Evolutionary conservation across 2,113 vertebrate genomes (phyloP).

Genomic region (Spea bombifrons): DNA sequence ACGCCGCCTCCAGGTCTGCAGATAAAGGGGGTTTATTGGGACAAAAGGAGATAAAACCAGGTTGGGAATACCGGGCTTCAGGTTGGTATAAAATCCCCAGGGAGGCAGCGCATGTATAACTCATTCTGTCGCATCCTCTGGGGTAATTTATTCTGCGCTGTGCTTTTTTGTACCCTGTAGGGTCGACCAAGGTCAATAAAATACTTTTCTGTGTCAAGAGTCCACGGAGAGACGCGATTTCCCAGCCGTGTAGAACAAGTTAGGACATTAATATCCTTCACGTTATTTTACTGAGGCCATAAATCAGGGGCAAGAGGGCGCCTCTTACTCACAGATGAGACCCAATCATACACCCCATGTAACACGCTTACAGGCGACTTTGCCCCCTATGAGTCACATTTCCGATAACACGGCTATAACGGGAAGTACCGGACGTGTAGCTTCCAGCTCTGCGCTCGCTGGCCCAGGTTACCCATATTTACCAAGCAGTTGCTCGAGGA

Average conservation of each 20-base stretch:
- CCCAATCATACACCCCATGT: too few relatives aligned
- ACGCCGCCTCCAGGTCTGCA: too few relatives aligned
- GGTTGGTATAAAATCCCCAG: neutral
- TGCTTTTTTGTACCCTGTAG: neutral
- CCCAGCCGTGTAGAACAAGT: neutral
- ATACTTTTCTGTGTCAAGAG: neutral
- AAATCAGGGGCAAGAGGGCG: neutral
- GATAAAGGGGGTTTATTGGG: too few relatives aligned
- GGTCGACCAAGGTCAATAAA: neutral
- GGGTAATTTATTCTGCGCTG: neutral
- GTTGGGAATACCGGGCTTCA: too few relatives aligned
- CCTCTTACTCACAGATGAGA: neutral
- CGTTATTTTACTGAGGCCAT: neutral
- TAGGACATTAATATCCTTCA: conserved; percentile 33
- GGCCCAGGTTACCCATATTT: too few relatives aligned
- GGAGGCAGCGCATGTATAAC: neutral
- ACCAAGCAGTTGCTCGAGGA: too few relatives aligned
- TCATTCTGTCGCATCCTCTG: neutral
- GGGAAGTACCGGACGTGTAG: too few relatives aligned
- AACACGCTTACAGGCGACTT: too few relatives aligned
- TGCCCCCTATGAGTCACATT: too few relatives aligned
- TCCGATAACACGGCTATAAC: too few relatives aligned
- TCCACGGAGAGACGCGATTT: conserved; percentile 4
- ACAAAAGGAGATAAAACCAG: too few relatives aligned
- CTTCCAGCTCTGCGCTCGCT: too few relatives aligned